Conservation (phyloP, 2,888 invertebrate genomes). For the Heliconius ismenius region DNA sequence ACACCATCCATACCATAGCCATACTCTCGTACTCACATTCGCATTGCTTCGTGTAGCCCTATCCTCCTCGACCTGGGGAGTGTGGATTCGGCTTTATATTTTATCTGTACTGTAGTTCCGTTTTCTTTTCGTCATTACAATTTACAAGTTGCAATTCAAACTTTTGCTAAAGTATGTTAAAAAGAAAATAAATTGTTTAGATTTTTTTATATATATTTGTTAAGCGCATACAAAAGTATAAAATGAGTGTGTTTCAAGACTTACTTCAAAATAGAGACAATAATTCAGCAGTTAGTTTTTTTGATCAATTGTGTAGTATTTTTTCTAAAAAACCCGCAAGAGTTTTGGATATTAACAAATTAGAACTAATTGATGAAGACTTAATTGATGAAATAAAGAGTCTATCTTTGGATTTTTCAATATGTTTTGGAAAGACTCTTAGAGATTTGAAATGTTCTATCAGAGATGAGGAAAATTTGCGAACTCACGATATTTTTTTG, state of each 20-base stretch:
- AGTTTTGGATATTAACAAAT: conserved; percentile 41
- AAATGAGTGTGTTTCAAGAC: conserved; percentile 26
- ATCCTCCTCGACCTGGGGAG: too few relatives aligned
- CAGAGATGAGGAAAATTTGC: conserved; percentile 51
- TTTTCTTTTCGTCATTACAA: background rate
- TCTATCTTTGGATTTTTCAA: conserved; percentile 43
- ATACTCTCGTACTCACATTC: too few relatives aligned
- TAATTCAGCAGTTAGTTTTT: conserved; percentile 40
- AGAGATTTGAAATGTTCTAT: conserved; percentile 62
- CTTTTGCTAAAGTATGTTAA: background rate
- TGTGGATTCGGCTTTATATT: background rate
- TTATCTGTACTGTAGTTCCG: conserved; percentile 1
- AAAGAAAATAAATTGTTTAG: background rate
- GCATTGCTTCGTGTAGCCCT: too few relatives aligned
- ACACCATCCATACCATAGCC: too few relatives aligned
- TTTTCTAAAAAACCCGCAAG: conserved; percentile 37
- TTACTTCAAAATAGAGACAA: conserved; percentile 20
- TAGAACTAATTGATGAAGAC: conserved; percentile 56
- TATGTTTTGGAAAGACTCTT: conserved; percentile 68
- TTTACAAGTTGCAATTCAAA: background rate
- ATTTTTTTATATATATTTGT: background rate
- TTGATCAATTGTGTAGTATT: conserved; percentile 43
- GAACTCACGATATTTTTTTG: conserved; percentile 62
- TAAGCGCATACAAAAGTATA: background rate
- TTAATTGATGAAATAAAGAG: conserved; percentile 60